Percentiles rank a stretch among this genome's conserved stretches.
phyloP scores from a whole-genome alignment of 2,888 invertebrate species.

The Patella depressa region DNA sequence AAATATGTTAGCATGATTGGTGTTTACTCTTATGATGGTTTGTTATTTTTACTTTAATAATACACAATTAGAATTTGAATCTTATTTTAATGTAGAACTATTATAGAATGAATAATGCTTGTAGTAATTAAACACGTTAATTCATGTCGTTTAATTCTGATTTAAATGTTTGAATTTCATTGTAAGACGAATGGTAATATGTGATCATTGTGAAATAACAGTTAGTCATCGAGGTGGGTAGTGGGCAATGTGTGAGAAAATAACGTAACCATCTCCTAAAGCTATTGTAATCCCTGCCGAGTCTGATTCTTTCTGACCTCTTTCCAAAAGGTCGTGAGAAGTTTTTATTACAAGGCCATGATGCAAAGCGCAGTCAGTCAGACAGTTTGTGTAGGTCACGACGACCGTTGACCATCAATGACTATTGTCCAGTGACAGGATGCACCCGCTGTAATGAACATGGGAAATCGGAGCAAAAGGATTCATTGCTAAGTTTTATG shows the following conservation, averaged over 20 bases:
- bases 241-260: neutral
- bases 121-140: no score
- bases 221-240: no score
- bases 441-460: neutral
- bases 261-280: slow-evolving; percentile 3
- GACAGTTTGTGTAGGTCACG: neutral
- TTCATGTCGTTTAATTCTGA: neutral
- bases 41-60: no score
- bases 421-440: neutral
- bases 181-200: no score
- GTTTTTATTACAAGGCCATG: slow-evolving; percentile 3
- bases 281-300: neutral
- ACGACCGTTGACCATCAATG: neutral
- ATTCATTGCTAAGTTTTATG: slow-evolving; percentile 4
- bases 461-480: neutral
- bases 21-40: no score
- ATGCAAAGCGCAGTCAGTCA: slow-evolving; percentile 4
- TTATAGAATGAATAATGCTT: no score
- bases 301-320: slow-evolving; percentile 5
- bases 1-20: no score
- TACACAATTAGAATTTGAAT: no score
- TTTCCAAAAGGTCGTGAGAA: slow-evolving; percentile 4
- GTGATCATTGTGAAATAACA: no score
- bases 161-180: neutral
- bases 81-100: no score